Conservation (phyloP, 2,888 invertebrate genomes). For the Mamestra brassicae region DNA sequence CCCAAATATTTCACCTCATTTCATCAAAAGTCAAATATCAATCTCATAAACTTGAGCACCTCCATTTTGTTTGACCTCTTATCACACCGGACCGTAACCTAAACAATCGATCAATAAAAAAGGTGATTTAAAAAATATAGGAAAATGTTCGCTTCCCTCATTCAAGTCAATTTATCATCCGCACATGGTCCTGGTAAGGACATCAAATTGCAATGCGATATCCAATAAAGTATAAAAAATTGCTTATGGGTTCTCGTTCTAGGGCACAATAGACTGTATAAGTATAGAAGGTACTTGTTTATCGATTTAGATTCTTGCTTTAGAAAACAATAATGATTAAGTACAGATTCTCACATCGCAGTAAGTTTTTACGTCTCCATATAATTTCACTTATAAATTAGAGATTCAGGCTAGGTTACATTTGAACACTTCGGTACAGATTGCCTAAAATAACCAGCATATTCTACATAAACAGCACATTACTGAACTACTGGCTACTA, state of each 20-base stretch:
- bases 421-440: slow-evolving; percentile 18
- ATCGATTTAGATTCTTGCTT: background rate
- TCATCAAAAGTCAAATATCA: slow-evolving; percentile 58
- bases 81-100: slow-evolving; percentile 49
- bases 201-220: slow-evolving; percentile 54
- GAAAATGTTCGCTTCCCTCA: slow-evolving; percentile 9
- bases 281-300: background rate
- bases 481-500: slow-evolving; percentile 27
- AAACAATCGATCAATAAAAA: slow-evolving; percentile 13
- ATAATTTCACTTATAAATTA: background rate
- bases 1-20: slow-evolving; percentile 54
- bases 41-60: slow-evolving; percentile 50
- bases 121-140: slow-evolving; percentile 18
- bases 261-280: slow-evolving; percentile 21
- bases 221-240: slow-evolving; percentile 56
- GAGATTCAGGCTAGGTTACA: background rate
- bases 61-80: slow-evolving; percentile 29
- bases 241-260: slow-evolving; percentile 28
- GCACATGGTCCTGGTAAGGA: slow-evolving; percentile 45
- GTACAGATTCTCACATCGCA: background rate
- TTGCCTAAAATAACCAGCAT: background rate
- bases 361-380: background rate
- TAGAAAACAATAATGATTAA: background rate
- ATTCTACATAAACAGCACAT: slow-evolving; percentile 19
- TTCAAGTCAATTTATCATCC: slow-evolving; percentile 47